A percentile compares a stretch with the other conserved stretches of the same genome.
Evolutionary conservation across 2,113 vertebrate species (phyloP).

Genomic region (Chiloscyllium plagiosum): DNA sequence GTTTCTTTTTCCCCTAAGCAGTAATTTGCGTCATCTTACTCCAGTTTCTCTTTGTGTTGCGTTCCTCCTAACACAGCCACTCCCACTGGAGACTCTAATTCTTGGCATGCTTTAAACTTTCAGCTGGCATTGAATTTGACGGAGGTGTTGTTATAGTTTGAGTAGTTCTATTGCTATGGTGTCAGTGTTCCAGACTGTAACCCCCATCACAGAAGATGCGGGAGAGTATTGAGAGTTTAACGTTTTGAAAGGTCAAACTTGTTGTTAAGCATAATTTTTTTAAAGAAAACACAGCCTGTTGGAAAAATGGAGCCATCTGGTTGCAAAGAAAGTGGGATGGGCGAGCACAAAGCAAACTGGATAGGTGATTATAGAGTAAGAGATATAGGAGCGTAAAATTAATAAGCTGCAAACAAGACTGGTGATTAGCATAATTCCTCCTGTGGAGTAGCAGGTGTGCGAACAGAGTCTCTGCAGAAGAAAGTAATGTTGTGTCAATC

Average conservation of each 20-base stretch:
- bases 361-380: background rate
- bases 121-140: too few species aligned
- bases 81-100: too few species aligned
- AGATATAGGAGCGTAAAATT: background rate
- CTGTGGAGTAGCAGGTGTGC: background rate
- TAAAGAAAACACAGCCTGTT: background rate
- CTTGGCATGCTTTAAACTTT: too few species aligned
- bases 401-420: background rate
- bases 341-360: background rate
- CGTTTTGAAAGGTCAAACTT: background rate
- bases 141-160: too few species aligned
- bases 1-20: too few species aligned
- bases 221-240: background rate
- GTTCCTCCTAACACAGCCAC: too few species aligned
- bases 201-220: background rate
- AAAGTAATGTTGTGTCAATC: conserved; percentile 20
- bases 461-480: background rate
- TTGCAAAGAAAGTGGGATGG: background rate
- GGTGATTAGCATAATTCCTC: background rate
- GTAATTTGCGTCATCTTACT: too few species aligned
- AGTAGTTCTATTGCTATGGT: too few species aligned
- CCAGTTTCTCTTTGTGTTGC: too few species aligned
- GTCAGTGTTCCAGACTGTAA: background rate
- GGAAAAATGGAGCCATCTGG: background rate
- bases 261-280: background rate